Base-by-base conservation (phyloP, 1,140 invertebrate species). In the Aricia agestis region DNA sequence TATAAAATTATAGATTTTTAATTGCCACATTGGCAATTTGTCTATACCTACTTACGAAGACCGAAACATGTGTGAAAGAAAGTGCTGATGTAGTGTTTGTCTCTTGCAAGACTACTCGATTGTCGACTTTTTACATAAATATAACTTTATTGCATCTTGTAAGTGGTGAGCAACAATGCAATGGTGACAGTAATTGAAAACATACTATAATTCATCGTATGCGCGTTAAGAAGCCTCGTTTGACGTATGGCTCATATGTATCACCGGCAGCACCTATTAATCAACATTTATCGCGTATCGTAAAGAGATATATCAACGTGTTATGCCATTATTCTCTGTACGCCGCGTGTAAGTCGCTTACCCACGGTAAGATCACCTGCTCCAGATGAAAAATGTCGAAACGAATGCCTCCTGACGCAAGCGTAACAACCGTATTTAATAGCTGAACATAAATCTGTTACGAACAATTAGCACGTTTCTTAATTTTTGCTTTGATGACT, bases 241-340 rank as follows among this genome's bases (percentile, higher is more conserved):
- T 52, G 45, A 52, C 13, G 45, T 52, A 52, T 52, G 45, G 45
- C 10, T 52, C 45, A 15, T 52, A 52, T 52, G 45, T 15, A 52
- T 52, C 45, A 52, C 45, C 45, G 9, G 10, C 11, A 52, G 45
- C 10, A 52, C 13, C 45, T 13, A 52, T 52, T 52, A 52, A 11
- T 52, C 11, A 52, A 52, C 45, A 15, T 52, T 52, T 13, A 52
- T 52, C 45, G 45, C 45, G 45, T 52, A 52, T 52, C 45, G 13
- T 52, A 52, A 52, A 19, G 59, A 36, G 72, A 42, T 65, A 67
- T 69, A 59, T 69, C 63, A 41, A 66, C 72, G 68, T 45, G 68
- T 73, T 63, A 70, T 25, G 59, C 59, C 59, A 63, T 63, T 63
- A 63, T 19, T 63, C 59, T 63, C 59, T 63, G 59, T 63, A 63